Conservation (phyloP, 1,140 invertebrate species). For the Diploscapter pachys region DNA sequence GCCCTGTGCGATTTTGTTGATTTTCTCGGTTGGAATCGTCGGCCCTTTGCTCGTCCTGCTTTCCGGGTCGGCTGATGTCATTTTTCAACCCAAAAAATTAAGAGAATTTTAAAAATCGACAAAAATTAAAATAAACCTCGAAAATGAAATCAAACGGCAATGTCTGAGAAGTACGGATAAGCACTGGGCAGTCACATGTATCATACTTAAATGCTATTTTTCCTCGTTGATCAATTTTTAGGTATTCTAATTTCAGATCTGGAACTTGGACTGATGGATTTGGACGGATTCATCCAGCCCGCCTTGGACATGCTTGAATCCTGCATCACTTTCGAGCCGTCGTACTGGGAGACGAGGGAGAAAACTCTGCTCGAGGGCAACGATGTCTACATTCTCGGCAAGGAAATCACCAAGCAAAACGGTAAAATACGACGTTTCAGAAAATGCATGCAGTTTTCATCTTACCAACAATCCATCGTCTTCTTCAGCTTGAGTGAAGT, state of each 20-base stretch:
- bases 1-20: conserved; percentile 3
- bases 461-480: too few relatives aligned
- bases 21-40: neutral
- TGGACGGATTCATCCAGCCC: conserved; percentile 29
- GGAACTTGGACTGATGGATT: neutral
- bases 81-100: too few relatives aligned
- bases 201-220: neutral
- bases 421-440: conserved; percentile 9
- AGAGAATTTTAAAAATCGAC: too few relatives aligned
- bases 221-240: neutral
- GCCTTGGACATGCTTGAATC: conserved; percentile 39
- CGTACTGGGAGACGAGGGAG: neutral
- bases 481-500: too few relatives aligned
- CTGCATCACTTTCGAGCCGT: conserved; percentile 47
- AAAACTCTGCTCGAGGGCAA: neutral
- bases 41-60: too few relatives aligned
- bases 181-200: too few relatives aligned
- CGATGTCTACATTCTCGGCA: conserved; percentile 15
- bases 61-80: too few relatives aligned
- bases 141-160: too few relatives aligned
- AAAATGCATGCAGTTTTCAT: too few relatives aligned
- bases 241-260: neutral
- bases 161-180: too few relatives aligned
- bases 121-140: too few relatives aligned
- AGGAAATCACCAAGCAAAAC: conserved; percentile 8